These are phyloP conservation scores for Agrotis exclamationis DNA, from an alignment of 2,888 invertebrate genomes.

Conservation along the genomic window DNA sequence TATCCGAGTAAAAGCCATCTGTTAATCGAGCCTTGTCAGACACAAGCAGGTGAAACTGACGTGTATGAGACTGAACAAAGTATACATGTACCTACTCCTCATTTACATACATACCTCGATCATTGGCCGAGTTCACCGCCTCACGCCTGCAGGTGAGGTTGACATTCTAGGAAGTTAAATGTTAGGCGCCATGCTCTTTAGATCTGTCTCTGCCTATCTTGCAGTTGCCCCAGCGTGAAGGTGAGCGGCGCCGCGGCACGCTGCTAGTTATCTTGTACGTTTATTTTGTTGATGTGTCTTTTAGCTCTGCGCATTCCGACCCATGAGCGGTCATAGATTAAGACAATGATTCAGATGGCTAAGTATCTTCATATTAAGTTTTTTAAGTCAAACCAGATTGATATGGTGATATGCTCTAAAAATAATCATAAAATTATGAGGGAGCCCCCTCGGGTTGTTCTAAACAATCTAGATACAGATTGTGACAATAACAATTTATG, in stretches of 20 bases:
- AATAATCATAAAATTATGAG: not conserved
- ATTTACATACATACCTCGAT: conserved; percentile 48
- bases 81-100: conserved; percentile 14
- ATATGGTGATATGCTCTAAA: not conserved
- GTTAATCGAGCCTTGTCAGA: conserved; percentile 14
- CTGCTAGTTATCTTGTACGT: conserved; percentile 80
- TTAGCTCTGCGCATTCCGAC: conserved; percentile 85
- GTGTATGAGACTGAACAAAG: conserved; percentile 12
- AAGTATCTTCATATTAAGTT: not conserved
- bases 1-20: conserved; percentile 25
- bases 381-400: not conserved
- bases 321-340: conserved; percentile 76
- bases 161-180: conserved; percentile 37
- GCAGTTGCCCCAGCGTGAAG: conserved; percentile 49
- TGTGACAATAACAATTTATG: not conserved
- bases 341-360: conserved; percentile 24
- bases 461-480: not conserved
- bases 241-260: conserved; percentile 65
- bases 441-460: not conserved
- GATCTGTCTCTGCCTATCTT: conserved; percentile 53
- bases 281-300: conserved; percentile 88
- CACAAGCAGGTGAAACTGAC: conserved; percentile 34
- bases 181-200: conserved; percentile 27
- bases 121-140: conserved; percentile 26
- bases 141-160: conserved; percentile 34